These are phyloP conservation scores for Barnardius zonarius DNA, from an alignment of 2,113 vertebrate species.

Conservation along the genomic window DNA sequence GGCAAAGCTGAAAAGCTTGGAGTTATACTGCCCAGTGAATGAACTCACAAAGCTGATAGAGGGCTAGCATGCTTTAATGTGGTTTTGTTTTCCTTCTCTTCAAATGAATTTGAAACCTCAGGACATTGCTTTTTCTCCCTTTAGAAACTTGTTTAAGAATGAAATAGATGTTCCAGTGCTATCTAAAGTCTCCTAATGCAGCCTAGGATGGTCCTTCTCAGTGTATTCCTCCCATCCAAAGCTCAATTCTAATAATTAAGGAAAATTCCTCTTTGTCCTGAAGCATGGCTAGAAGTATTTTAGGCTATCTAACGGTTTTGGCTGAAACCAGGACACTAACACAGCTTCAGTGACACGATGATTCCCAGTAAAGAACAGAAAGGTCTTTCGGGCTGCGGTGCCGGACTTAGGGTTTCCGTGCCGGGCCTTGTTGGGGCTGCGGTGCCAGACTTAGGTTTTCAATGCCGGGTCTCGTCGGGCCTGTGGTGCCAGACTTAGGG, in stretches of 20 bases:
- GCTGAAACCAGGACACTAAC: neutral
- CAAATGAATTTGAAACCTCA: neutral
- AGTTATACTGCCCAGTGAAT: neutral
- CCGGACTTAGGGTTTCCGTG: too few relatives aligned
- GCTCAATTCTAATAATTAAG: neutral
- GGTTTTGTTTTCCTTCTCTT: neutral
- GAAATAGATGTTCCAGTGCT: neutral
- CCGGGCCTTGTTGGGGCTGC: too few relatives aligned
- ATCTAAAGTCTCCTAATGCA: neutral
- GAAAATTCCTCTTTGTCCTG: neutral
- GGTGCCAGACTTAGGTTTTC: too few relatives aligned
- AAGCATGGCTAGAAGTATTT: neutral
- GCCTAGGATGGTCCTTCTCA: neutral
- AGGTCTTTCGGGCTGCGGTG: too few relatives aligned
- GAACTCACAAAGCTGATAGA: neutral
- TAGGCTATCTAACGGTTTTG: neutral
- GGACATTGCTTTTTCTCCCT: neutral
- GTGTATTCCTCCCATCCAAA: neutral
- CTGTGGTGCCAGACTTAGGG: too few relatives aligned
- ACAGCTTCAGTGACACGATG: neutral
- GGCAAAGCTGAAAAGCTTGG: neutral
- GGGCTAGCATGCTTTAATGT: neutral
- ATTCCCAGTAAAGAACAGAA: neutral
- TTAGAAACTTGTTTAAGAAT: neutral
- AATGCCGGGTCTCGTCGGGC: too few relatives aligned